Evolutionary conservation across 1,140 invertebrate genomes (phyloP), one percentile per base, ranked within the genome.

Genomic region (Drosophila carrolli): DNA sequence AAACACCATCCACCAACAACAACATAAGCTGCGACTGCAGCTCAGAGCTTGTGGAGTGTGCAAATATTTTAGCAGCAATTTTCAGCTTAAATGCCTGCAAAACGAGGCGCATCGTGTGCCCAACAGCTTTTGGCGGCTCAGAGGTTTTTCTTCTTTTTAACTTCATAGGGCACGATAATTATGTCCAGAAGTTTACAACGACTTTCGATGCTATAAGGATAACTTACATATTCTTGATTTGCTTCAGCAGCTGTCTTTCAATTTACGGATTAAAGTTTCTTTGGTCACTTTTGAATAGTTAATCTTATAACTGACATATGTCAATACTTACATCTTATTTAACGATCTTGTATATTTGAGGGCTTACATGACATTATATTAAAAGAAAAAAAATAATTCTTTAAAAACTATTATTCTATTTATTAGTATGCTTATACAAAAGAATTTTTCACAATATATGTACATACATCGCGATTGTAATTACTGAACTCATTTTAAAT

Each of bases 11-110:
- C 19, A 44, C 0, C 57, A 66, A 67, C 46, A 65, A 48, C 50
- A 66, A 57, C 50, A 66, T 53, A 40, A 43, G 23, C 14, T 9
- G 14, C 48, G 43, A 46, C 55, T 47, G 63, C 54, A 50, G 46
- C 47, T 57, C 43, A 35, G 50, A 44, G 54, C 41, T 32, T 73
- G 74, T 82, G 65, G 60, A 70, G 74, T 86, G 75, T 72, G 83
- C 67, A 88, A 88, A 88, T 88, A 88, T 88, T 88, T 88, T 83
- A 53, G 43, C 80, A 88, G 79, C 83, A 88, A 88, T 88, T 88
- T 88, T 88, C 83, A 83, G 79, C 84, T 88, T 88, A 88, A 88
- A 83, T 89, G 67, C 75, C 79, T 83, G 50, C 56, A 82, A 66
- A 78, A 75, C 65, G 78, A 75, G 82, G 50, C 59, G 56, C 66